Evolutionary conservation across 2,113 vertebrate genomes (phyloP), one percentile per base, ranked within the genome.

Genomic region (Anguilla rostrata): DNA sequence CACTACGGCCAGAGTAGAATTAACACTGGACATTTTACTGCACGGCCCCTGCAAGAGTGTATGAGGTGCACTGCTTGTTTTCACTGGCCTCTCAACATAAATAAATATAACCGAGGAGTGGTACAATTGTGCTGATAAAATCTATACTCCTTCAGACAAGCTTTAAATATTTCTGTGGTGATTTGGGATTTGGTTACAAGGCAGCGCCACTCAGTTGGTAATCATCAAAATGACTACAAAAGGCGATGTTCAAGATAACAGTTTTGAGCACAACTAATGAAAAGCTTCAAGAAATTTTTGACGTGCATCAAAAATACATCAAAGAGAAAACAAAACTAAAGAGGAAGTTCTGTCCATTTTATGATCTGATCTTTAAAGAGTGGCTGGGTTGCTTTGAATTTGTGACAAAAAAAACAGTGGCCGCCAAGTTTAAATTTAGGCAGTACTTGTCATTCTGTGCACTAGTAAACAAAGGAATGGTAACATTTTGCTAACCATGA

Each of bases 291-390:
- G 46, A 85, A 26, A 66, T 43, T 39, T 82, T n/a, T 29, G 86
- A 43, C 83, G 86, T 41, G 6, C 82, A 90, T 83, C 87, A 89
- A 87, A 34, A 34, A 34, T 34, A 34, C 34, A 34, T 34, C 34
- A 34, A 34, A 34, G 34, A 87, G 71, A 39, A 57, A 6, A 75
- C 39, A 29, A 39, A 80, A 88, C 46, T 49, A 86, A 85, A 82
- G 41, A 71, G 81, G 26, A 85, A 87, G 43, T 66, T 49, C 81
- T 34, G 85, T 86, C 43, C n/a, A 57, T 84, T 83, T 81, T 86
- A 84, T 85, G 78, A 91, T 87, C 86, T 53, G 63, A 83, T 84
- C n/a, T 84, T 78, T 43, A 87, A 84, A 88, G 86, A 84, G 75
- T 85, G 89, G 87, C 82, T 87, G 79, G 81, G 80, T 49, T 87